Evolutionary conservation across 1,140 invertebrate species (phyloP).

Genomic region (Batillaria attramentaria): DNA sequence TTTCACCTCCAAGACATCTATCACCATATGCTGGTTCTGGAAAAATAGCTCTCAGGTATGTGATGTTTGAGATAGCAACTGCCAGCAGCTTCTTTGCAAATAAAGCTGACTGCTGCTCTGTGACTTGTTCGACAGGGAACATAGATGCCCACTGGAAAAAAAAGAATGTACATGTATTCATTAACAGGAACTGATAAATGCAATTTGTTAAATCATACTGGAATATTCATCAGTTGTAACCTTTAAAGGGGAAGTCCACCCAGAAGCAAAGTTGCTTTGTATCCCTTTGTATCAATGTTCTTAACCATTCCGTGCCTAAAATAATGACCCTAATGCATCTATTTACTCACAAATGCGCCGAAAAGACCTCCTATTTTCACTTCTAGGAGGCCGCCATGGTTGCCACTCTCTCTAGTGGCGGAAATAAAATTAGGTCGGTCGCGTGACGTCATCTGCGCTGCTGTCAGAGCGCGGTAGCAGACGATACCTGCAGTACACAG

Average conservation of each 20-base stretch:
- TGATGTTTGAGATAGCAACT: slow-evolving; percentile 72
- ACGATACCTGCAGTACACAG: too few relatives aligned
- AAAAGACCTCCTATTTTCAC: too few relatives aligned
- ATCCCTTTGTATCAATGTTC: too few relatives aligned
- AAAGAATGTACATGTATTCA: not conserved
- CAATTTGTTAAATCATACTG: not conserved
- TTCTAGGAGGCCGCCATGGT: not conserved
- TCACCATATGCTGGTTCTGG: slow-evolving; percentile 72
- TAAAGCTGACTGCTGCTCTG: slow-evolving; percentile 67
- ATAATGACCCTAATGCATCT: too few relatives aligned
- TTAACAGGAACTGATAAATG: not conserved
- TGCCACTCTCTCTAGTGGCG: not conserved
- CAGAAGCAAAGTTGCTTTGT: too few relatives aligned
- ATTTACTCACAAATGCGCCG: too few relatives aligned
- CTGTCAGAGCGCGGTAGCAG: too few relatives aligned
- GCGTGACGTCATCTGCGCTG: too few relatives aligned
- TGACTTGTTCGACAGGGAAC: slow-evolving; percentile 70
- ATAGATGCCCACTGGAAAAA: slow-evolving; percentile 67
- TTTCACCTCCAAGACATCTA: slow-evolving; percentile 70
- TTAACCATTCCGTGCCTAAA: too few relatives aligned
- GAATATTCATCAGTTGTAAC: not conserved
- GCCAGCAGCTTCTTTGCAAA: slow-evolving; percentile 74
- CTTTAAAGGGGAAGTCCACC: too few relatives aligned
- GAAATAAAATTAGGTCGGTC: too few relatives aligned
- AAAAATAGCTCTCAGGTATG: slow-evolving; percentile 72